phyloP scores from a whole-genome alignment of 1,140 invertebrate genomes.

The Brachionus plicatilis region DNA sequence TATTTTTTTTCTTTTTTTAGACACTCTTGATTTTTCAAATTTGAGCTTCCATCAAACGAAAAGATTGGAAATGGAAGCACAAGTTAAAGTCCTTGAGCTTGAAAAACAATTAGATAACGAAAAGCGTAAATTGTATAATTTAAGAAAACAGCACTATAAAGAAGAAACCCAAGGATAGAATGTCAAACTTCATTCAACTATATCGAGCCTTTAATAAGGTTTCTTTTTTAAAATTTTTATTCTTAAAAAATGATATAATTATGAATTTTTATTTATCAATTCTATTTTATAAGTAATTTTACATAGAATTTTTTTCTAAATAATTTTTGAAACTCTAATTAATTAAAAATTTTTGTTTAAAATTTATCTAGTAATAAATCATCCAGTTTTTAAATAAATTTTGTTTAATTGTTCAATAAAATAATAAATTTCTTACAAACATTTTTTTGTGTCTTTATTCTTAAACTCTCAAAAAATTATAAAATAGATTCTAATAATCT shows the following conservation, averaged over 20 bases:
- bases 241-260: neutral
- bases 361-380: neutral
- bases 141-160: conserved; percentile 86
- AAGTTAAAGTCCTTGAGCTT: conserved; percentile 75
- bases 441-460: too few relatives aligned
- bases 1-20: conserved; percentile 57
- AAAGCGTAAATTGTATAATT: conserved; percentile 69
- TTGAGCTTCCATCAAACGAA: conserved; percentile 88
- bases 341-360: neutral
- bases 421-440: neutral
- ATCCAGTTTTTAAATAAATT: neutral
- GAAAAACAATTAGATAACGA: conserved; percentile 83
- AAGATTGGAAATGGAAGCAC: conserved; percentile 87
- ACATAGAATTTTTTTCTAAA: neutral
- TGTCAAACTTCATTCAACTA: neutral
- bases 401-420: neutral
- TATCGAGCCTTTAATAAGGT: too few relatives aligned
- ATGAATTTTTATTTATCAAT: neutral
- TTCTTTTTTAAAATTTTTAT: too few relatives aligned
- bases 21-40: conserved; percentile 79
- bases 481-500: too few relatives aligned
- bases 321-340: neutral
- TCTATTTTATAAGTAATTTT: neutral
- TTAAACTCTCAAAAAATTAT: too few relatives aligned
- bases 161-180: conserved; percentile 56